Evolutionary conservation across 2,888 invertebrate genomes (phyloP).

Genomic region (Empis livida): DNA sequence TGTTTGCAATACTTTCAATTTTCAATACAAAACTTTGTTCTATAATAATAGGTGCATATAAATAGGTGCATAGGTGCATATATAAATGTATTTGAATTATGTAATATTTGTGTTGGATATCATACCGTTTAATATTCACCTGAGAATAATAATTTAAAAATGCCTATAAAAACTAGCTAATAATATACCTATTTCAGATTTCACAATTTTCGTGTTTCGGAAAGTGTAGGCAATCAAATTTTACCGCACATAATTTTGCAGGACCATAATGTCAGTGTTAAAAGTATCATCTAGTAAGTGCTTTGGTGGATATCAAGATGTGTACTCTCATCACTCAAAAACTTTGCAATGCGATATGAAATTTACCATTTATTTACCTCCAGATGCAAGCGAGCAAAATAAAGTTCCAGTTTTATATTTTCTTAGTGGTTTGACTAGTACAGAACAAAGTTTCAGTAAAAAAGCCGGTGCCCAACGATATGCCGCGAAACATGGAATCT

Average conservation of each 20-base stretch:
- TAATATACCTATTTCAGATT: no score
- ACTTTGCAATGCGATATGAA: conserved; percentile 82
- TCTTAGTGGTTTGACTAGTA: conserved; percentile 86
- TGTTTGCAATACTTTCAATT: no score
- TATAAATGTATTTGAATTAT: no score
- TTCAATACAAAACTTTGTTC: no score
- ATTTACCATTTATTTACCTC: conserved; percentile 86
- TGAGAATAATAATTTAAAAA: no score
- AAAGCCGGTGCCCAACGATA: conserved; percentile 90
- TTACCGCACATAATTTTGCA: neutral
- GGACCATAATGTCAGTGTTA: neutral
- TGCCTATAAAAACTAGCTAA: no score
- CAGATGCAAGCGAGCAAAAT: conserved; percentile 38
- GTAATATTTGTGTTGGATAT: no score
- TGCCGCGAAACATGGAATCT: conserved; percentile 73
- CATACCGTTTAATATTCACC: no score
- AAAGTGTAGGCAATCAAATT: no score
- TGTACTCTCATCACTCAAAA: conserved; percentile 30
- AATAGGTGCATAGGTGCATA: no score
- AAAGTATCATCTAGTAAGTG: conserved; percentile 54
- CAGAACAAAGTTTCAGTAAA: conserved; percentile 87
- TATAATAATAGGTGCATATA: no score
- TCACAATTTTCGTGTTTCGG: no score
- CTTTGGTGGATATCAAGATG: conserved; percentile 77
- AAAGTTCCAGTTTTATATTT: conserved; percentile 76